phyloP scores from a whole-genome alignment of 1,140 invertebrate genomes.

The Drosophila repleta region DNA sequence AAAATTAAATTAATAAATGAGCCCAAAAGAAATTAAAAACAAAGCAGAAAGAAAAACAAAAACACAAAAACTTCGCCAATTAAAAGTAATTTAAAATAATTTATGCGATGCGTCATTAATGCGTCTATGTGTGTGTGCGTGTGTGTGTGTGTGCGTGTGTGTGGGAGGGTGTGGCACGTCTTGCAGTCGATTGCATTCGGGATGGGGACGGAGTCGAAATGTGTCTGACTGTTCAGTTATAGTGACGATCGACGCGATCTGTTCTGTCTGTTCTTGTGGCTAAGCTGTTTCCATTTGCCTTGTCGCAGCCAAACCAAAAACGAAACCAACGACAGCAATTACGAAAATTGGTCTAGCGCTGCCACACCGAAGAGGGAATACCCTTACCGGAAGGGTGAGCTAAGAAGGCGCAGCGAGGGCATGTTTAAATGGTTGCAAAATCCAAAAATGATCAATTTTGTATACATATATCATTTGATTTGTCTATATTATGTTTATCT shows the following conservation, averaged over 20 bases:
- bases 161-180: constrained; percentile 40
- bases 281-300: constrained; percentile 32
- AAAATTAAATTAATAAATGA: not conserved
- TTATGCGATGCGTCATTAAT: constrained; percentile 74
- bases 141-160: constrained; percentile 18
- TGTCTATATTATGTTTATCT: no score
- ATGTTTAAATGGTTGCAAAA: no score
- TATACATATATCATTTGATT: no score
- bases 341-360: not conserved
- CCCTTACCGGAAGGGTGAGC: not conserved
- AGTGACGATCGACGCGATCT: constrained; percentile 44
- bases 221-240: constrained; percentile 7
- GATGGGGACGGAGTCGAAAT: not conserved
- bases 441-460: no score
- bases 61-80: constrained; percentile 68
- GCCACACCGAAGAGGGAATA: not conserved
- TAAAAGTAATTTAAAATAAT: constrained; percentile 81
- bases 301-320: constrained; percentile 5
- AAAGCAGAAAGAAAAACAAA: constrained; percentile 2
- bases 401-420: no score
- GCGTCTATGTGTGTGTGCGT: constrained; percentile 38
- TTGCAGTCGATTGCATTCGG: constrained; percentile 25
- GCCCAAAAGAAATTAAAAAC: not conserved
- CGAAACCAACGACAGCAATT: constrained; percentile 1
- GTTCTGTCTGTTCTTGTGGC: constrained; percentile 12